These are phyloP conservation scores for Agriopis leucophaearia DNA, from an alignment of 2,888 invertebrate genomes.

Conservation along the genomic window DNA sequence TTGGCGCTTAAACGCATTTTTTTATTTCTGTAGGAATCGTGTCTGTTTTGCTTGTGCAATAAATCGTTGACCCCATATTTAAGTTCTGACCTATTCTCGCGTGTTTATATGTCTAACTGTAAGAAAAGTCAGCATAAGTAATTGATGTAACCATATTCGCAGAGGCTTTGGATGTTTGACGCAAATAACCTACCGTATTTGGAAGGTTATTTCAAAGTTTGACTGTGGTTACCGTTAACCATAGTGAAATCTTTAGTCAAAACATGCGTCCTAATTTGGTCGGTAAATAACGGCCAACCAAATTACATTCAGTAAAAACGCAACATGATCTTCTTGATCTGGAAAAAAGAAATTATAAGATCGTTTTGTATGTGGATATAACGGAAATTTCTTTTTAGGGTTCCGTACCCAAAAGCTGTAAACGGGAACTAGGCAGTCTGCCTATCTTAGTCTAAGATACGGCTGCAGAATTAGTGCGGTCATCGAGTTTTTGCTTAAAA, in stretches of 20 bases:
- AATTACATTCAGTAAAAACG: neutral
- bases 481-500: too few relatives aligned
- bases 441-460: too few relatives aligned
- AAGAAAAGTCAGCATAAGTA: constrained; percentile 8
- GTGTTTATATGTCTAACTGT: neutral
- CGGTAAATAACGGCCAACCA: neutral
- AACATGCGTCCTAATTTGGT: constrained; percentile 10
- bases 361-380: too few relatives aligned
- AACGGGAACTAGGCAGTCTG: too few relatives aligned
- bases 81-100: too few relatives aligned
- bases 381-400: too few relatives aligned
- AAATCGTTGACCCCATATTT: too few relatives aligned
- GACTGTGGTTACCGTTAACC: constrained; percentile 17
- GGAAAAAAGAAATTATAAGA: neutral
- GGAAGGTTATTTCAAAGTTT: constrained; percentile 18
- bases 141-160: constrained; percentile 17
- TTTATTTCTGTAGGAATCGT: too few relatives aligned
- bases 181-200: constrained; percentile 20
- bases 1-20: neutral
- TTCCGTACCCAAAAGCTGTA: too few relatives aligned
- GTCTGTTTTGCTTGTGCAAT: too few relatives aligned
- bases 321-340: neutral
- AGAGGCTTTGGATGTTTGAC: constrained; percentile 22
- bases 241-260: constrained; percentile 5
- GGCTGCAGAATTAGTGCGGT: too few relatives aligned